phyloP scores from a whole-genome alignment of 2,888 invertebrate genomes.

The Caenorhabditis uteleia region DNA sequence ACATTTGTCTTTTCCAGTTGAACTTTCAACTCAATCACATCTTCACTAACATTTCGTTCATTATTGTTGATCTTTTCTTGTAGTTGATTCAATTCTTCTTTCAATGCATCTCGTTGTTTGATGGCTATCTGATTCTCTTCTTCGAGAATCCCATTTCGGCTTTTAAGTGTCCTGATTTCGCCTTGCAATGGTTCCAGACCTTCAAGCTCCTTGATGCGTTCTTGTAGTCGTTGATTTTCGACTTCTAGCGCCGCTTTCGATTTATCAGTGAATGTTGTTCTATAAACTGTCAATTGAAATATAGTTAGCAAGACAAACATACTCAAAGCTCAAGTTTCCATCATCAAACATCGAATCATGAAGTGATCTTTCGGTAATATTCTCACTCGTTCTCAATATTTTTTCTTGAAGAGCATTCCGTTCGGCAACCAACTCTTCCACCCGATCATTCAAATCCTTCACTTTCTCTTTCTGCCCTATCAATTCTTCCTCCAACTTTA shows the following conservation, averaged over 20 bases:
- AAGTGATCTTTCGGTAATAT: constrained; percentile 15
- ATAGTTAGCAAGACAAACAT: too few relatives aligned
- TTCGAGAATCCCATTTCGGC: constrained; percentile 16
- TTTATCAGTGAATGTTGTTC: too few relatives aligned
- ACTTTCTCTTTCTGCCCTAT: constrained; percentile 20
- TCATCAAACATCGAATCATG: constrained; percentile 36
- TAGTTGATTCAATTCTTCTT: constrained; percentile 11
- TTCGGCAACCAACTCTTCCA: constrained; percentile 18
- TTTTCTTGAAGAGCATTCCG: constrained; percentile 20
- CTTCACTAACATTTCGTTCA: constrained; percentile 13
- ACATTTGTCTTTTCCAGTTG: constrained; percentile 24
- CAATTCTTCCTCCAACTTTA: constrained; percentile 20
- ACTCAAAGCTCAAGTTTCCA: constrained; percentile 22
- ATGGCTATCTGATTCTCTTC: constrained; percentile 13
- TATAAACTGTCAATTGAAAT: too few relatives aligned
- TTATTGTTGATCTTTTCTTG: constrained; percentile 22
- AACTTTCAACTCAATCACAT: constrained; percentile 25
- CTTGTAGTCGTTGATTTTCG: constrained; percentile 24
- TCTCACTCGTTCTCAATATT: constrained; percentile 1
- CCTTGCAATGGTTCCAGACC: constrained; percentile 25
- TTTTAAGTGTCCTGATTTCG: constrained; percentile 22
- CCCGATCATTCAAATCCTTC: constrained; percentile 18
- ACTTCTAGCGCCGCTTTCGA: constrained; percentile 32
- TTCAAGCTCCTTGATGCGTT: constrained; percentile 33
- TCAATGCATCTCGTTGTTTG: constrained; percentile 19